phyloP scores from a whole-genome alignment of 2,797 vertebrate species.

The Melopsittacus undulatus region DNA sequence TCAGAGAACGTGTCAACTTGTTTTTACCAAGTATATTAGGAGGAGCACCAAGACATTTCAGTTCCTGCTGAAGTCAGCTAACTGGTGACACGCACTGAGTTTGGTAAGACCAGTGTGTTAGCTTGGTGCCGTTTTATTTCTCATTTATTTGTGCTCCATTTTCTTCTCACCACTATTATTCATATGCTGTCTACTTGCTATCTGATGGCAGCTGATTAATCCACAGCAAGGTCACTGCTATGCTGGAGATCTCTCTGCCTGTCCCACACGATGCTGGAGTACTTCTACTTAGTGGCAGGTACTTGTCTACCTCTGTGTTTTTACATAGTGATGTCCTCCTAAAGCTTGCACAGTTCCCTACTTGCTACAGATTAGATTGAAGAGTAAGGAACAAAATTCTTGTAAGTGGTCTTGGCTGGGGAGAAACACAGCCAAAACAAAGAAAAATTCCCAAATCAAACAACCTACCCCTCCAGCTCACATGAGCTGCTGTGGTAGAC shows the following conservation, averaged over 20 bases:
- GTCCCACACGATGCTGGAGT: rapidly evolving
- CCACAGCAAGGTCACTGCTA: background rate
- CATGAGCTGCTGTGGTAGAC: background rate
- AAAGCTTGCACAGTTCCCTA: background rate
- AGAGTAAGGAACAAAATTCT: background rate
- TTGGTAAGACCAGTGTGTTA: background rate
- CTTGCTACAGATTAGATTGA: background rate
- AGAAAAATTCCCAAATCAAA: background rate
- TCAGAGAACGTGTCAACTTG: background rate
- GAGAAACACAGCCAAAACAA: background rate
- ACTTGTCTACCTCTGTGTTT: background rate
- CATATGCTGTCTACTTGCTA: background rate
- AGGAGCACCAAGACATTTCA: background rate
- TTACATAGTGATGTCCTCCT: background rate
- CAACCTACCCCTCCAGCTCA: background rate
- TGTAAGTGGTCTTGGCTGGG: background rate
- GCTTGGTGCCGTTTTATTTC: background rate
- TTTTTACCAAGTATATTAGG: background rate
- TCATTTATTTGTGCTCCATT: background rate
- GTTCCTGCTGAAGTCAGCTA: background rate
- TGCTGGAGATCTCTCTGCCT: background rate
- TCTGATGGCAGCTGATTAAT: background rate
- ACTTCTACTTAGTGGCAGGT: background rate
- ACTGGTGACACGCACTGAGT: background rate
- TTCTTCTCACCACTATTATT: background rate